Evolutionary conservation across 2,113 vertebrate genomes (phyloP).

Genomic region (Grus americana): DNA sequence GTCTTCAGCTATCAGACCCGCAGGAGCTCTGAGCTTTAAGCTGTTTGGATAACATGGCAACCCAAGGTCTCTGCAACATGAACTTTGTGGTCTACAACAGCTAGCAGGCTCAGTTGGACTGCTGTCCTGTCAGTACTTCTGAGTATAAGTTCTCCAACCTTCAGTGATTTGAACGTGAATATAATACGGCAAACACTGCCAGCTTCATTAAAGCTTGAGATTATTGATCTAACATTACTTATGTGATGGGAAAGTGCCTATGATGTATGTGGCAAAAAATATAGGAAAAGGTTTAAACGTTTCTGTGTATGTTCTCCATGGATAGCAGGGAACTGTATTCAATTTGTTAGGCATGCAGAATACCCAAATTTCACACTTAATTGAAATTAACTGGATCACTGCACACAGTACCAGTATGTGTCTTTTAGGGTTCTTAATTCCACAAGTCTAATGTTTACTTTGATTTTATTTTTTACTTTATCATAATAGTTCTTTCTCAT

Average conservation of each 20-base stretch:
- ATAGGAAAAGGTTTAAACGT: not conserved
- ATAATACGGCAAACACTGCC: not conserved
- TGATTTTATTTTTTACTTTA: not conserved
- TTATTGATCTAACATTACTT: not conserved
- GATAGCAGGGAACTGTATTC: not conserved
- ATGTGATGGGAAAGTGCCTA: not conserved
- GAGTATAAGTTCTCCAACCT: not conserved
- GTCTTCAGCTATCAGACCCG: not conserved
- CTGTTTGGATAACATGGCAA: not conserved
- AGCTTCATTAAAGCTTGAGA: not conserved
- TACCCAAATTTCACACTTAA: not conserved
- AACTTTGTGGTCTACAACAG: not conserved
- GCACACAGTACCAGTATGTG: not conserved
- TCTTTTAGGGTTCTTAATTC: not conserved
- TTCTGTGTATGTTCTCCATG: not conserved
- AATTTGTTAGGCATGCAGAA: not conserved
- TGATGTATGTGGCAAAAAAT: not conserved
- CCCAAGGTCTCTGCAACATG: rapidly evolving
- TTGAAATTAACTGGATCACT: too few relatives aligned
- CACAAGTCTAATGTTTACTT: not conserved
- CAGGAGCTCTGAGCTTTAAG: not conserved
- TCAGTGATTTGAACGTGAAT: not conserved
- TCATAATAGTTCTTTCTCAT: not conserved
- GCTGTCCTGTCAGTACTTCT: not conserved
- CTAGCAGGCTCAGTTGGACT: not conserved